Evolutionary conservation across 2,113 vertebrate species (phyloP).

Genomic region (Meleagris gallopavo): DNA sequence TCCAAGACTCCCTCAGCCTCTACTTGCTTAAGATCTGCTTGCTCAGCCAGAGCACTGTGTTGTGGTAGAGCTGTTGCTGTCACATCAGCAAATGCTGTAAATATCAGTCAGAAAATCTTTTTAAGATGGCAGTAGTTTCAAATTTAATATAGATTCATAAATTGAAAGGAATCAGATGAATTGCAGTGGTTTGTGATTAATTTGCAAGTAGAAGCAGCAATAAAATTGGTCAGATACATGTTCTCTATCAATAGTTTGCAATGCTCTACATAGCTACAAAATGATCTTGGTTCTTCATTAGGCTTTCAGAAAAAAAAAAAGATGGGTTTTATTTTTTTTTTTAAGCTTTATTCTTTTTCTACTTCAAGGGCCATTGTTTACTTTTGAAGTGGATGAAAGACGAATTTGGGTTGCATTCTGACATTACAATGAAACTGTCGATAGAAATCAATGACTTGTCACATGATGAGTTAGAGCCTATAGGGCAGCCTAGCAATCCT

Average conservation of each 20-base stretch:
- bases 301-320: constrained; percentile 50
- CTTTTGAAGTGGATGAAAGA: constrained; percentile 68
- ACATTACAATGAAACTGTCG: constrained; percentile 77
- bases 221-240: constrained; percentile 19
- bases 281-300: not conserved
- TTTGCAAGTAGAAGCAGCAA: constrained; percentile 39
- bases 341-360: not conserved
- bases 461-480: constrained; percentile 68
- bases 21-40: not conserved
- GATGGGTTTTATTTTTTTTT: not conserved
- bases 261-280: not conserved
- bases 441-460: constrained; percentile 79
- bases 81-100: constrained; percentile 26
- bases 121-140: constrained; percentile 15
- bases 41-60: not conserved
- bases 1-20: rapidly evolving
- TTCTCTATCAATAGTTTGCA: constrained; percentile 42
- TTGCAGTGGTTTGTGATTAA: constrained; percentile 43
- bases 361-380: constrained; percentile 72
- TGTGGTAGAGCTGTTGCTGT: not conserved
- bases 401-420: constrained; percentile 69
- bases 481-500: constrained; percentile 56
- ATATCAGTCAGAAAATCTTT: not conserved
- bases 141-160: constrained; percentile 27
- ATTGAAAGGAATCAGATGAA: constrained; percentile 27